Evolutionary conservation across 2,797 vertebrate species (phyloP).

Genomic region (Halcyon badia): DNA sequence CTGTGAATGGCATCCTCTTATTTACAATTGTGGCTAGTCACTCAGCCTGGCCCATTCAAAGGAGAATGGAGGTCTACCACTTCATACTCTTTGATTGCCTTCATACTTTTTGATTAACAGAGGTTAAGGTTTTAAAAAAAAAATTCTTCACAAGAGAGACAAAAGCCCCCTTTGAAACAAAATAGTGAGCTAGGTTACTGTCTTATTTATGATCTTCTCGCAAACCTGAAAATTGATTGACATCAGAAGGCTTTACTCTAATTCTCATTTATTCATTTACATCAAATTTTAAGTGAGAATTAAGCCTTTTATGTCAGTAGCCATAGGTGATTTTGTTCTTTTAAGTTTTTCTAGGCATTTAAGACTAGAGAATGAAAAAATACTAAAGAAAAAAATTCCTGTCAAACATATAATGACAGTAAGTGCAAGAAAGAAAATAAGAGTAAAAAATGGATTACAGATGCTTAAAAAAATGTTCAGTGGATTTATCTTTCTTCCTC

Average conservation of each 20-base stretch:
- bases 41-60: background rate
- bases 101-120: background rate
- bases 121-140: background rate
- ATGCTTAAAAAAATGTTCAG: background rate
- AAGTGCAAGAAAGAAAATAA: background rate
- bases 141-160: background rate
- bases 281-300: slow-evolving; percentile 11
- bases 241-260: background rate
- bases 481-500: background rate
- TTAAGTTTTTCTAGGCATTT: background rate
- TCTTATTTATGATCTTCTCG: background rate
- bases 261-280: slow-evolving; percentile 1
- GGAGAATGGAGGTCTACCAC: background rate
- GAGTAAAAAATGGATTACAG: background rate
- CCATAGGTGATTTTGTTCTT: background rate
- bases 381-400: background rate
- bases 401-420: background rate
- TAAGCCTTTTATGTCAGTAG: background rate
- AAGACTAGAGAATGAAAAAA: background rate
- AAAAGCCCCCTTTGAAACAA: background rate
- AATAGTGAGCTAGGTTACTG: background rate
- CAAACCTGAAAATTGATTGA: background rate
- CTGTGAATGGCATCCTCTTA: background rate
- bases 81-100: background rate
- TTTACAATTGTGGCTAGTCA: background rate